Base-by-base conservation (phyloP, 2,888 invertebrate genomes). In the Oligia strigilis region DNA sequence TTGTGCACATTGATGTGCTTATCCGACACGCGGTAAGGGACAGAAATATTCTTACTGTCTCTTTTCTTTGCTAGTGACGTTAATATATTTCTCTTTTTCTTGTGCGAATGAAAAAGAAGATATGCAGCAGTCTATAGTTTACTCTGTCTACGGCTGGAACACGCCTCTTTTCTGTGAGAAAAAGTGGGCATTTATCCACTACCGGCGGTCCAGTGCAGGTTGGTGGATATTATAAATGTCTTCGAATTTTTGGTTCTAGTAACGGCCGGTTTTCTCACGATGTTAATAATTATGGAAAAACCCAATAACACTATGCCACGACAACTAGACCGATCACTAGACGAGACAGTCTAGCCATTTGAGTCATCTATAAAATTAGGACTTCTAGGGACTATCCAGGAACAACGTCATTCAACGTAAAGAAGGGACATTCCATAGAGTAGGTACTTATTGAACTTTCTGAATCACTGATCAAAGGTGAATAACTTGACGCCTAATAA, bases 401-500 rank as follows among this genome's bases (percentile, higher is more conserved):
- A 3, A 11, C 11, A 23, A 72, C 79, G 71, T 84, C 84, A 84
- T 67, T 40, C 29, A 55, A 29, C 0, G 19, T 11, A 29, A 36
- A 46, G 6, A 17, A 60, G 71, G 83, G 84, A 70, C 69, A 82
- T 70, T 70, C 69, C 76, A 3, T 14, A 40, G 29, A 36, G 58
- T 60, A 43, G 70, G 49, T 60, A 43, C 78, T 29, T 67, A 62
- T 13, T 36, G 13, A 0, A 40, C 11, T 62, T n/a, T 23, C 52
- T 81, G 80, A 81, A 71, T 84, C 81, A 84, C 29, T 17, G 29
- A 5, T 6, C 71, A 84, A 78, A 81, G 71, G 71, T 84, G 29
- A 78, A 71, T 66, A 14, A 66, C 46, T 40, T 29, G n/a, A 58
- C 2, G 69, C 9, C 11, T 17, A 29, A 13, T 55, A 46, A 52